Evolutionary conservation across 2,888 invertebrate species (phyloP), one percentile per base, ranked within the genome.

Genomic region (Drosophila fungiperda): DNA sequence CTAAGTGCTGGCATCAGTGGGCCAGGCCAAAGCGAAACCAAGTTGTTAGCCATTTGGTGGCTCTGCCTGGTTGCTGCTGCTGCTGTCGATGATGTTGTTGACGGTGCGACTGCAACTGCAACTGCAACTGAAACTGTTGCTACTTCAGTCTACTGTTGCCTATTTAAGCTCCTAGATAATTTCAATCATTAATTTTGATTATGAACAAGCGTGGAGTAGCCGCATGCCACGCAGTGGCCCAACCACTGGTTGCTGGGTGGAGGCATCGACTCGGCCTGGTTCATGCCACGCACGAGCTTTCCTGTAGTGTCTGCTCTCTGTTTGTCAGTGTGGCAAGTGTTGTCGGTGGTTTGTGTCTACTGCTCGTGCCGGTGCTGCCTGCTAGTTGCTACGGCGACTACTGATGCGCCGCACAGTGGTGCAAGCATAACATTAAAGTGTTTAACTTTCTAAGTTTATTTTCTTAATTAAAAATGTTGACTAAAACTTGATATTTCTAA

Each of bases 171-270:
- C 76, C 91, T 83, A 91, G 91, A 89, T 91, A 91, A 91, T 90
- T 90, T 91, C 91, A 91, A 90, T 90, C 90, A 90, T 90, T 90
- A 91, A 91, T 90, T 90, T 88, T 89, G 88, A 88, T 89, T 90
- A 90, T 80, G 83, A 91, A 81, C 85, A 79, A 87, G 90, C 80
- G 76, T 87, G 74, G 87, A 77, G 74, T 80, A 73, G 71, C 62
- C 68, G 62, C 73, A 75, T 68, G 70, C 58, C 72, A 71, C 68
- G 50, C 45, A 53, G 52, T 48, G 42, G 17, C 15, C 45, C 45
- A 45, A 45, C 45, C 45, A 45, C 15, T 20, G 45, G 20, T 23
- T 29, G 29, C 29, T 23, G 23, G 45, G 45, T 45, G 62, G 35
- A 36, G 33, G 33, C 52, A 52, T 20, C 45, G 20, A n/a, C 42